Conservation (phyloP, 2,113 vertebrate species). For the Salvelinus sp. region DNA sequence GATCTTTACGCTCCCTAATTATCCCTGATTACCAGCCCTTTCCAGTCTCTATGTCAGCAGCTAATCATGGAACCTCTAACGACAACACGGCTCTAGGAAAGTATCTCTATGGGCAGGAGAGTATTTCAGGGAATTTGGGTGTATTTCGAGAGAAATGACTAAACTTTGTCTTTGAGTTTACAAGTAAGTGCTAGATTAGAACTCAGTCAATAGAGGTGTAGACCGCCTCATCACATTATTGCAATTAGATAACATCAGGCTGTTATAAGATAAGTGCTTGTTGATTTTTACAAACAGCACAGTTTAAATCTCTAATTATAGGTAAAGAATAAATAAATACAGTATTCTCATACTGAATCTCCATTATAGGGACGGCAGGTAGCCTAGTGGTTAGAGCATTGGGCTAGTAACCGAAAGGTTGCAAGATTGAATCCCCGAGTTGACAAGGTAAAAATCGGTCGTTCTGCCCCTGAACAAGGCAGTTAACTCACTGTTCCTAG, state of each 20-base stretch:
- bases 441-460: no score
- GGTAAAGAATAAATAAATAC: slow-evolving; percentile 9
- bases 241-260: not conserved
- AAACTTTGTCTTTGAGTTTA: not conserved
- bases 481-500: no score
- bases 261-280: no score
- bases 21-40: slow-evolving; percentile 25
- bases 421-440: no score
- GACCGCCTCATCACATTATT: not conserved
- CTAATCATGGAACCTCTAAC: slow-evolving; percentile 21
- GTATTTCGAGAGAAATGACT: not conserved
- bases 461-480: no score
- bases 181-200: not conserved
- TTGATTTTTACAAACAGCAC: no score
- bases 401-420: no score
- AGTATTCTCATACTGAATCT: not conserved
- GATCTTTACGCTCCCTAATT: slow-evolving; percentile 30
- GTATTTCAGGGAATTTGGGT: not conserved
- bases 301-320: not conserved
- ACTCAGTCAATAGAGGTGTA: no score
- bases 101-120: no score
- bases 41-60: slow-evolving; percentile 17
- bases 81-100: not conserved
- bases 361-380: not conserved
- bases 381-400: no score